Percentiles rank a stretch among this genome's conserved stretches.
Evolutionary conservation across 2,888 invertebrate genomes (phyloP).

Genomic region (Nineta flava): DNA sequence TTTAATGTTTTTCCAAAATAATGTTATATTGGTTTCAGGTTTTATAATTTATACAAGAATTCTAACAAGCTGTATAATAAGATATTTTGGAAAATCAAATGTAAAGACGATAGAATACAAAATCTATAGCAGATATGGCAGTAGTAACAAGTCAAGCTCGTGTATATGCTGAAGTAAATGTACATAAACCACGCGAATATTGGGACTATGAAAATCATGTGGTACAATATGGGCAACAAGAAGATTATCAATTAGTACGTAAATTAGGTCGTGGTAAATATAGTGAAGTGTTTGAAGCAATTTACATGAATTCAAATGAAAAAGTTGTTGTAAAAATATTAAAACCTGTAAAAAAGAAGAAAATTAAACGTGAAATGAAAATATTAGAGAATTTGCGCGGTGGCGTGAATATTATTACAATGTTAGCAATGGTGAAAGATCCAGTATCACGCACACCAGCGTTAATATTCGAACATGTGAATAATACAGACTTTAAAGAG

Average conservation of each 20-base stretch:
- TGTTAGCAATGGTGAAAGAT: slow-evolving; percentile 1
- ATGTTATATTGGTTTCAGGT: too few species aligned
- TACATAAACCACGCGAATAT: slow-evolving; percentile 3
- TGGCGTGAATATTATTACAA: slow-evolving; percentile 3
- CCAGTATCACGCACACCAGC: slow-evolving; percentile 5
- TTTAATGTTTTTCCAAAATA: too few species aligned
- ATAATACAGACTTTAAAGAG: slow-evolving; percentile 16
- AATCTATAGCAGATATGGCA: neutral
- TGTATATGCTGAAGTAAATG: slow-evolving; percentile 5
- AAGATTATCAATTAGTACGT: slow-evolving; percentile 3
- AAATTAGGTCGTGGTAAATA: slow-evolving; percentile 14
- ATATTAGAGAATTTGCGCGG: slow-evolving; percentile 23
- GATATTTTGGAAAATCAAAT: too few species aligned
- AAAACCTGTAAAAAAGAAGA: slow-evolving; percentile 26
- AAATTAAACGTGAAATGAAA: slow-evolving; percentile 27
- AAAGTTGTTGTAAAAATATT: slow-evolving; percentile 25
- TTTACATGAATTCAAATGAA: slow-evolving; percentile 19
- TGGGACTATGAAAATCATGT: slow-evolving; percentile 5
- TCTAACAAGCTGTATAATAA: too few species aligned
- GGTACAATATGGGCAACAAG: slow-evolving; percentile 2
- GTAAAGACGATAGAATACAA: too few species aligned
- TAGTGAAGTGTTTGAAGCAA: slow-evolving; percentile 26
- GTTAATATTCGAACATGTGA: slow-evolving; percentile 4
- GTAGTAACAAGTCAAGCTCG: slow-evolving; percentile 2
- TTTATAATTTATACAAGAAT: too few species aligned